Base-by-base conservation (phyloP, 2,797 vertebrate genomes). In the Hyperoplus immaculatus region DNA sequence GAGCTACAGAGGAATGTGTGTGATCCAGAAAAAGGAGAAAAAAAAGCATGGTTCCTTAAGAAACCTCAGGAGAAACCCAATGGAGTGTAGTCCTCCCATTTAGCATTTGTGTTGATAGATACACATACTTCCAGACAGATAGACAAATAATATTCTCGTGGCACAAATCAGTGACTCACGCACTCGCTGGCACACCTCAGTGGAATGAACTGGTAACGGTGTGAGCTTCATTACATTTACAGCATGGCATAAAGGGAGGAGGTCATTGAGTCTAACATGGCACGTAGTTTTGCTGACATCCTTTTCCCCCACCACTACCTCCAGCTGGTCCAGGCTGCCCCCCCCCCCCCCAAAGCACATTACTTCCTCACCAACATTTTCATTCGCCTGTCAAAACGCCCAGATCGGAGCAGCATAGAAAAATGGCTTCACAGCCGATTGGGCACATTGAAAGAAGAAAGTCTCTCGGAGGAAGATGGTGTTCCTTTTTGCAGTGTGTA, bases 161-260 rank as follows among this genome's bases (percentile, higher is more conserved):
- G 82, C 60, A 82, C 55, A 77, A 58, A 69, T 68, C 69, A 51
- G 11, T 13, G 66, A 75, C 64, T 82, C 42, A 21, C 72, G 71
- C 47, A 4, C 42, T 80, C 29, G 72, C 46, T 88, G 87, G 90
- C 89, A 88, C 83, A 82, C 66, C 76, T 88, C 80, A 75, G 41
- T 85, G 86, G 85, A 91, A 88, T 84, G 71, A 87, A 65, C 69
- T 77, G 74, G 83, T 85, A 87, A 86, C 9, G 5, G 39, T 75
- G 81, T 74, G 82, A 82, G 83, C 61, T 71, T 83, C 55, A 81
- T 87, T 82, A 77, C 78, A 76, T 8, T 87, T 81, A 85, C 85
- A 89, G 81, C 75, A 77, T 83, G 82, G 83, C 86, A 85, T 78
- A 80, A 88, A 77, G 60, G 53, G 36, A 69, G 41, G 78, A 89